These are phyloP conservation scores for Drosophila infuscata DNA, from an alignment of 2,888 invertebrate genomes.

Conservation along the genomic window DNA sequence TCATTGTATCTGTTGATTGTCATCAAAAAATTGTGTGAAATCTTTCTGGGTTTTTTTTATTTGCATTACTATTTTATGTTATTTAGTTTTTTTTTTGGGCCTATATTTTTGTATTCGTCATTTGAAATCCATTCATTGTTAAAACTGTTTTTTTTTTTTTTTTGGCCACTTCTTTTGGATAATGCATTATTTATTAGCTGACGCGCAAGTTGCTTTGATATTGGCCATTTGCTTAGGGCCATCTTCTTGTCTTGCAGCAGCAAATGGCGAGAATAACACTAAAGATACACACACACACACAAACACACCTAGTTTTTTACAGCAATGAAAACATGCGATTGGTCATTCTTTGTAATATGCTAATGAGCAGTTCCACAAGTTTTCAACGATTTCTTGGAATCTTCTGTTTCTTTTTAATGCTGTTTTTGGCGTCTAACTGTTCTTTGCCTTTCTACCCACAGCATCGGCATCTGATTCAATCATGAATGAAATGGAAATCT, in stretches of 20 bases:
- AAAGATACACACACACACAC: conserved; percentile 15
- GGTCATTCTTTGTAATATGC: conserved; percentile 63
- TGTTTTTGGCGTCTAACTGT: conserved; percentile 53
- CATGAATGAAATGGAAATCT: conserved; percentile 72
- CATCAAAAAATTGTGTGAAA: neutral
- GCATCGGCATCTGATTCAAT: conserved; percentile 35
- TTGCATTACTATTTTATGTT: neutral
- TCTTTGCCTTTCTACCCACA: conserved; percentile 59
- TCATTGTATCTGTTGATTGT: conserved; percentile 14
- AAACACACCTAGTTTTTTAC: conserved; percentile 8
- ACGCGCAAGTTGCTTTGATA: conserved; percentile 55
- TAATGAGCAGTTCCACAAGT: conserved; percentile 62
- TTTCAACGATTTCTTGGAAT: conserved; percentile 47
- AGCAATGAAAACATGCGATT: conserved; percentile 29
- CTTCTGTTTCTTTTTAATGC: conserved; percentile 7
- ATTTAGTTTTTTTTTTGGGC: neutral
- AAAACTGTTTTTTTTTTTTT: conserved; percentile 9
- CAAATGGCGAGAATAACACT: neutral
- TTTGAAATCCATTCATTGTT: conserved; percentile 54
- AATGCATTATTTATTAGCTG: conserved; percentile 58
- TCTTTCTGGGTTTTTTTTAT: neutral
- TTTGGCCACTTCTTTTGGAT: conserved; percentile 30
- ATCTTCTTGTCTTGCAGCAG: conserved; percentile 20
- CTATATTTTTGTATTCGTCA: neutral
- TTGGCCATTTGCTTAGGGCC: conserved; percentile 29